Evolutionary conservation across 2,888 invertebrate genomes (phyloP), one percentile per base, ranked within the genome.

Genomic region (Leucoma salicis): DNA sequence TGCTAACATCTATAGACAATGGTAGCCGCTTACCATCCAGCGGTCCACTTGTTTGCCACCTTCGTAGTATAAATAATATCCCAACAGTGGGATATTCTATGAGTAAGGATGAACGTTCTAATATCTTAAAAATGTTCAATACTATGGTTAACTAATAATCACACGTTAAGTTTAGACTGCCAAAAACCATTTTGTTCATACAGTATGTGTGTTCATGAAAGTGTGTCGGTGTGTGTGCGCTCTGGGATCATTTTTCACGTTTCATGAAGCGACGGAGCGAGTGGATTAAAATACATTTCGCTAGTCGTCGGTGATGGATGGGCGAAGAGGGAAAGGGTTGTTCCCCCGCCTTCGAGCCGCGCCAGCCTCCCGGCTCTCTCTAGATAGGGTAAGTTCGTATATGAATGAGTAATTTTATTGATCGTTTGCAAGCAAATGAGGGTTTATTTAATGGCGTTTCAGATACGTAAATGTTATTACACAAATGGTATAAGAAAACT

Each of bases 221-320:
- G 31, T 21, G 46, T 35, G 42, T 36, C 61, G 46, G 53, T 61
- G 70, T 62, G 74, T 62, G 71, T 55, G 69, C 62, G 57, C 49
- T 46, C 60, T 63, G 60, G 70, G 78, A 87, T 88, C 89, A 89
- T 88, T 88, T 88, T 87, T 89, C 89, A 89, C 84, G 80, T 86
- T 86, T 85, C 86, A 87, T 88, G 88, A 85, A 89, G 82, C 84
- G 81, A 62, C 71, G 66, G 73, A 39, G 78, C 74, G 78, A 73
- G 76, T 86, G 86, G 89, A 89, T 89, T 88, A 89, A 88, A 89
- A 88, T 89, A 89, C 88, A 88, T 88, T 88, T 85, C 82, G 79
- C 80, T 74, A 66, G 77, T 75, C 76, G 68, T 59, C 63, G 59
- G 81, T 86, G 87, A 87, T 87, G 83, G 88, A 87, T 87, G 78